These are phyloP conservation scores for Biston betularia DNA, from an alignment of 2,888 invertebrate species.

Conservation along the genomic window DNA sequence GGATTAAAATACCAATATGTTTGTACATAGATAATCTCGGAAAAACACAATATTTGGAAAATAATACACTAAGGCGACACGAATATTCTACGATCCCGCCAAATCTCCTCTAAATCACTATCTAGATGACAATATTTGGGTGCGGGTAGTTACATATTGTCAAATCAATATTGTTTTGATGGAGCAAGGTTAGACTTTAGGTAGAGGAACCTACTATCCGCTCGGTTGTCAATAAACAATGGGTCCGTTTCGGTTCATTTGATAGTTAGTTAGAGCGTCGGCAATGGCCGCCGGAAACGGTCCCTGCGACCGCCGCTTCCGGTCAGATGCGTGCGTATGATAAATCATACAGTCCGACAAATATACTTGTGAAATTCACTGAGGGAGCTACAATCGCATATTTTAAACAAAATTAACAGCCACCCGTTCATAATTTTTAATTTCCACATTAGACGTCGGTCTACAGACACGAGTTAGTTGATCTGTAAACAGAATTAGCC, in stretches of 20 bases:
- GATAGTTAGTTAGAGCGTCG: conserved; percentile 65
- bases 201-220: conserved; percentile 1
- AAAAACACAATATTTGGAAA: no score
- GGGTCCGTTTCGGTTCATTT: conserved; percentile 74
- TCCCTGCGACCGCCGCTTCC: conserved; percentile 72
- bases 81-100: no score
- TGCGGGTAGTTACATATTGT: background rate
- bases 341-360: conserved; percentile 53
- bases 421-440: background rate
- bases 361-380: background rate
- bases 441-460: background rate
- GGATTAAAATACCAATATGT: no score
- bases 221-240: conserved; percentile 60
- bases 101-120: no score
- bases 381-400: background rate
- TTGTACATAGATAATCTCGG: no score
- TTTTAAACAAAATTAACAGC: background rate
- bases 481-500: conserved; percentile 54
- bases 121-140: background rate
- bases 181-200: background rate
- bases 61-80: no score
- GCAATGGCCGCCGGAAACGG: conserved; percentile 72
- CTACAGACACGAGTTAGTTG: background rate
- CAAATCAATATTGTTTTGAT: background rate
- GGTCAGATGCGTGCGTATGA: conserved; percentile 74